Conservation (phyloP, 2,888 invertebrate genomes). For the Bimastos eiseni region DNA sequence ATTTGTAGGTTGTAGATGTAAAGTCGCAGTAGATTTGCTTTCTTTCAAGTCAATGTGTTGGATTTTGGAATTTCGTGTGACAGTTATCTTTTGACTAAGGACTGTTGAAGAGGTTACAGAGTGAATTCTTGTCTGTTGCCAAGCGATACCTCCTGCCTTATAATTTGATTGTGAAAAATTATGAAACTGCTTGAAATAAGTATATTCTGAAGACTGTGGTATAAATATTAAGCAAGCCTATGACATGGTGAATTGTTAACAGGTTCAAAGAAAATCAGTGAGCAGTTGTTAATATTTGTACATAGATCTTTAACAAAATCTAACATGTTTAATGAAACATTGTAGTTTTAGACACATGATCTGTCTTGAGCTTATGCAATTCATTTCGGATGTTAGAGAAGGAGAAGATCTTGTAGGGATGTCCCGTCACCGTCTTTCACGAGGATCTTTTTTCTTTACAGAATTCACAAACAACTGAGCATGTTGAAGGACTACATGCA, state of each 20-base stretch:
- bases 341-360: background rate
- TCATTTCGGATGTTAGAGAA: background rate
- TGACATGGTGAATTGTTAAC: background rate
- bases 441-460: conserved; percentile 22
- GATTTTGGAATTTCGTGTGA: too few relatives aligned
- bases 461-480: conserved; percentile 33
- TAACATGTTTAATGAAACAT: conserved; percentile 4
- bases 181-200: background rate
- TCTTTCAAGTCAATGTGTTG: too few relatives aligned
- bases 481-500: conserved; percentile 33
- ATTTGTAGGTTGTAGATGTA: too few relatives aligned
- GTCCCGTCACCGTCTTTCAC: background rate
- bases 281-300: background rate
- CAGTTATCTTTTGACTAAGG: too few relatives aligned
- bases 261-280: background rate
- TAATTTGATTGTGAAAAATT: background rate
- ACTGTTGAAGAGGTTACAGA: too few relatives aligned
- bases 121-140: background rate
- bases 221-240: background rate
- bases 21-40: too few relatives aligned
- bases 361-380: background rate
- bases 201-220: background rate
- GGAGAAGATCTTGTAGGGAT: background rate
- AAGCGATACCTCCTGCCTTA: too few relatives aligned
- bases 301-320: background rate